Base-by-base conservation (phyloP, 2,888 invertebrate genomes). In the Buathra laborator region DNA sequence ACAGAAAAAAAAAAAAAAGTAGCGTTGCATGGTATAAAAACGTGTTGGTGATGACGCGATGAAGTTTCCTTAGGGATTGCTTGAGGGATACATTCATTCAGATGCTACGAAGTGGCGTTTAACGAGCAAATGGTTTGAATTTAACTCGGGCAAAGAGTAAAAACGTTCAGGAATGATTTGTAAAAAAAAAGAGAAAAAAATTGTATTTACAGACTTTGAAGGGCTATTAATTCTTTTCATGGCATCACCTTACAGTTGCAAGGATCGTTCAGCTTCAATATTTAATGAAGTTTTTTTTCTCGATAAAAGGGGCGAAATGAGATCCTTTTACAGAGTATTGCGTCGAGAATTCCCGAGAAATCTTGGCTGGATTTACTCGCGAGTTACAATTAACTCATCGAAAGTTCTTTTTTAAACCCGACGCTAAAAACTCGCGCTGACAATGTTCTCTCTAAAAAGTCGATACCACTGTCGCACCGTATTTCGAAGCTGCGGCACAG, bases 401-500 rank as follows among this genome's bases (percentile, higher is more conserved):
- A 32, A 70, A n/a, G 16, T 67, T 7, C 68, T 62, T 46, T 64
- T 62, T 71, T 59, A 12, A 67, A 68, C 77, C 9, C 14, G 62
- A 64, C 24, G 43, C 71, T 53, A 4, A 14, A 46, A 66, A 76
- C 66, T 77, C 12, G 10, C 7, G 12, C 4, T 14, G 19, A n/a
- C 44, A 44, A 32, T 64, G 53, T 51, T 59, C 59, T 62, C 32
- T 6, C 44, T 29, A 3, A 66, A 64, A 71, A 79, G 32, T 79
- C 67, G 72, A 82, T 66, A 67, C 16, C 53, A 44, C 19, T 46
- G 80, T 43, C 53, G 44, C 53, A 3, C 64, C 64, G 53, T 43
- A 29, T 14, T 12, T 24, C 24, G 51, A 32, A 19, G 19, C 14
- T 10, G 51, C 37, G 44, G 19, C 24, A 48, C 43, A n/a, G 16